Conservation (phyloP, 1,140 invertebrate genomes). For the Caenorhabditis latens region DNA sequence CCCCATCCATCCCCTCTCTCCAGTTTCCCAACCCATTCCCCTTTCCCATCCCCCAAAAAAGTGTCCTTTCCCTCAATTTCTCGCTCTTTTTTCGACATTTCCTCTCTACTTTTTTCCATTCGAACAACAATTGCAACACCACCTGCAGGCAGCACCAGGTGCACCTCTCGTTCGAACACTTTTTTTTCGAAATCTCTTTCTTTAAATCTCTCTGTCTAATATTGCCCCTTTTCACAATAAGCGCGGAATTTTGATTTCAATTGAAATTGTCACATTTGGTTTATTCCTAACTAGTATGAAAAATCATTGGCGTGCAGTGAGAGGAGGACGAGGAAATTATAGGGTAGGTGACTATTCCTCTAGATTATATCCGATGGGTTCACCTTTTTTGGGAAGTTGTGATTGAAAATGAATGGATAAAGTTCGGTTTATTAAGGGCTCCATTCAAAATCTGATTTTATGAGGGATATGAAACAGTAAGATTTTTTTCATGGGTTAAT, state of each 20-base stretch:
- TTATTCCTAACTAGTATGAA: not conserved
- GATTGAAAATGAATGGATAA: too few species aligned
- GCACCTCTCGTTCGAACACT: not conserved
- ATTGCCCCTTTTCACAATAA: not conserved
- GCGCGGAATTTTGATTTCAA: constrained; percentile 1
- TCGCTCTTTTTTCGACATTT: not conserved
- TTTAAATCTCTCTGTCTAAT: not conserved
- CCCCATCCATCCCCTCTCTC: not conserved
- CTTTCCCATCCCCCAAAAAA: not conserved
- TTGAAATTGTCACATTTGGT: not conserved
- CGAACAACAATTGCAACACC: not conserved
- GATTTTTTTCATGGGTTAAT: too few species aligned
- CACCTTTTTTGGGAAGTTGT: too few species aligned
- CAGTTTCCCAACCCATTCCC: not conserved
- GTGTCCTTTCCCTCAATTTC: not conserved
- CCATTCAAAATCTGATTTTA: too few species aligned
- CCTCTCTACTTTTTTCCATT: not conserved
- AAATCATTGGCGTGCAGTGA: not conserved
- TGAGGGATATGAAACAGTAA: too few species aligned
- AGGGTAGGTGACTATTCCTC: not conserved
- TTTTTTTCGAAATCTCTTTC: not conserved
- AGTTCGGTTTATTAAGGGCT: too few species aligned
- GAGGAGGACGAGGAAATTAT: constrained; percentile 1
- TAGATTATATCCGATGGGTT: too few species aligned
- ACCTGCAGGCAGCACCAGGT: constrained; percentile 17